These are phyloP conservation scores for Gymnocheta viridis DNA, from an alignment of 2,888 invertebrate genomes.

Conservation along the genomic window DNA sequence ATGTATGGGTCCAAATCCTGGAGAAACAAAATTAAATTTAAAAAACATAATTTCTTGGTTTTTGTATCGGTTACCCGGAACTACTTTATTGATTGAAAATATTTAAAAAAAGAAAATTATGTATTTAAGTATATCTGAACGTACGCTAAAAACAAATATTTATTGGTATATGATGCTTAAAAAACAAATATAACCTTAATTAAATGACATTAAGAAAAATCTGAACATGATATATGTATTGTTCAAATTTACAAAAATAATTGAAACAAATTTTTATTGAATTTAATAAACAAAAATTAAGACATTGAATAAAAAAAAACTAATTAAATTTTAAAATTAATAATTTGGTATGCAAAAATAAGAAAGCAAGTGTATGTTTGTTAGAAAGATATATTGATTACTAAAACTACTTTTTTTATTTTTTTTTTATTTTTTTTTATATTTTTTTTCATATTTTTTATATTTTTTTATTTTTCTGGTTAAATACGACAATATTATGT, in stretches of 20 bases:
- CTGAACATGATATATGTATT: not conserved
- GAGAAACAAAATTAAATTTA: slow-evolving; percentile 10
- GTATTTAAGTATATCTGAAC: not conserved
- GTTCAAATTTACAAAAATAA: slow-evolving; percentile 6
- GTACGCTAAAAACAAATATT: slow-evolving; percentile 13
- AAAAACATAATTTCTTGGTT: slow-evolving; percentile 20
- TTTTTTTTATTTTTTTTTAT: slow-evolving; percentile 58
- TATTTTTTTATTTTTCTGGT: slow-evolving; percentile 66
- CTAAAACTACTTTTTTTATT: slow-evolving; percentile 60
- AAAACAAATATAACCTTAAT: not conserved
- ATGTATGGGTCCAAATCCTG: slow-evolving; percentile 19
- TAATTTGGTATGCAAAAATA: slow-evolving; percentile 54
- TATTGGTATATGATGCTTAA: slow-evolving; percentile 13
- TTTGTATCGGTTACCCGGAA: slow-evolving; percentile 44
- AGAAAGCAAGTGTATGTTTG: slow-evolving; percentile 49
- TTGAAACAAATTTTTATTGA: slow-evolving; percentile 3
- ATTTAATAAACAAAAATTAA: slow-evolving; percentile 29
- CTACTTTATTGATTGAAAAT: slow-evolving; percentile 45
- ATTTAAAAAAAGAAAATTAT: slow-evolving; percentile 8
- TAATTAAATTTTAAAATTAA: slow-evolving; percentile 13
- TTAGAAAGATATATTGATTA: slow-evolving; percentile 62
- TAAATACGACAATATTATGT: slow-evolving; percentile 77
- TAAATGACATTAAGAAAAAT: no score
- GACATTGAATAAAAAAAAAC: slow-evolving; percentile 8
- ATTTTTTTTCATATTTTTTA: slow-evolving; percentile 53